phyloP scores from a whole-genome alignment of 2,113 vertebrate species.

The Sebastes schlegelii region DNA sequence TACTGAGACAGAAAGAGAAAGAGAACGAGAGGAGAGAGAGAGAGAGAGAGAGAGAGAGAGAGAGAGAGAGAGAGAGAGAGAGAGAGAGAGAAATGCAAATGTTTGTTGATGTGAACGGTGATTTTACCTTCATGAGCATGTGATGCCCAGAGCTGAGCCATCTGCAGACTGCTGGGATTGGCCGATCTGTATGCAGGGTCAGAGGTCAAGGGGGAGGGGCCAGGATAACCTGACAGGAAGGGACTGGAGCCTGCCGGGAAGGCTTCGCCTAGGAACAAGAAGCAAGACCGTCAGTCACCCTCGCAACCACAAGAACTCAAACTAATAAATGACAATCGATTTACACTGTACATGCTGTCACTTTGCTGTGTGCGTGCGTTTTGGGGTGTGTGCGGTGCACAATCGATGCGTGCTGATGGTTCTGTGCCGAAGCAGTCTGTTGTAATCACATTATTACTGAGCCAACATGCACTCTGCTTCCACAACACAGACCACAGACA shows the following conservation, averaged over 20 bases:
- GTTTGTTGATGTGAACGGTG: neutral
- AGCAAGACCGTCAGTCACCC: conserved; percentile 22
- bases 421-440: conserved; percentile 30
- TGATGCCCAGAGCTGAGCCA: conserved; percentile 87
- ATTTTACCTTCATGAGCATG: conserved; percentile 86
- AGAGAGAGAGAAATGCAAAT: neutral
- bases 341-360: conserved; percentile 20
- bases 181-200: conserved; percentile 87
- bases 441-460: conserved; percentile 72
- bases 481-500: conserved; percentile 61
- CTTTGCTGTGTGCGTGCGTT: neutral
- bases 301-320: conserved; percentile 22
- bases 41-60: neutral
- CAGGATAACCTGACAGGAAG: conserved; percentile 87
- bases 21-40: neutral
- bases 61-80: neutral
- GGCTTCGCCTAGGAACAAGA: conserved; percentile 83
- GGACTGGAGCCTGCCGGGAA: conserved; percentile 81
- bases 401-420: conserved; percentile 62
- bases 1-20: neutral
- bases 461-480: conserved; percentile 57
- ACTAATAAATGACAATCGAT: conserved; percentile 28
- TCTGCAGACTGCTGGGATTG: conserved; percentile 87
- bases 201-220: conserved; percentile 83
- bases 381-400: conserved; percentile 14